These are phyloP conservation scores for Sarcophaga peregrina DNA, from an alignment of 1,140 invertebrate species.

Conservation along the genomic window DNA sequence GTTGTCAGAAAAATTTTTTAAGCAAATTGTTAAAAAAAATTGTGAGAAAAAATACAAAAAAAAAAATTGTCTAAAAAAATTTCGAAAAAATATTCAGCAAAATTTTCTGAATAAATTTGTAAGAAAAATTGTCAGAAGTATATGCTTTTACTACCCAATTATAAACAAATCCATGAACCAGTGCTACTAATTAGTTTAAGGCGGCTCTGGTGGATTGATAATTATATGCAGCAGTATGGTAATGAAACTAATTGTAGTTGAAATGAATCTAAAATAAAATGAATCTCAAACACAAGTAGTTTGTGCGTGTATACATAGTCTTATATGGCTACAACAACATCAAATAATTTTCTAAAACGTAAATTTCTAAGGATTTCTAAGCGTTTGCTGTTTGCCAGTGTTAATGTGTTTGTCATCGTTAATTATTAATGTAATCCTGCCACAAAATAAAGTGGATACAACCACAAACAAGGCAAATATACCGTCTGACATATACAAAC, in stretches of 20 bases:
- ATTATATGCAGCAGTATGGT: constrained; percentile 5
- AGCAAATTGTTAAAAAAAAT: too few relatives aligned
- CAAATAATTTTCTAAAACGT: not conserved
- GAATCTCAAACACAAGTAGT: not conserved
- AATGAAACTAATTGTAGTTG: constrained; percentile 45
- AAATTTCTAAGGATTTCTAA: not conserved
- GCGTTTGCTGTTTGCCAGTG: not conserved
- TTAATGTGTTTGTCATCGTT: not conserved
- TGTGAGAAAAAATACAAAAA: too few relatives aligned
- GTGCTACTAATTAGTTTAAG: too few relatives aligned
- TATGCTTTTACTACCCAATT: too few relatives aligned
- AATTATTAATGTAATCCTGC: constrained; percentile 64
- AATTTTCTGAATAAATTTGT: too few relatives aligned
- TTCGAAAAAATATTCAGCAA: too few relatives aligned
- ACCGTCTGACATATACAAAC: not conserved
- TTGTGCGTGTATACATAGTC: not conserved
- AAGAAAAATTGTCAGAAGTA: too few relatives aligned
- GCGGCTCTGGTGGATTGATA: not conserved
- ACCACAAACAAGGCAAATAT: constrained; percentile 59
- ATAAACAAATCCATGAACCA: too few relatives aligned
- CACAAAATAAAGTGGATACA: constrained; percentile 65
- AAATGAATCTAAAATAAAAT: constrained; percentile 42
- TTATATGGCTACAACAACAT: too few relatives aligned
- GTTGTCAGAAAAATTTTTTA: too few relatives aligned
- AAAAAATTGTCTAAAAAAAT: too few relatives aligned